Evolutionary conservation across 1,140 invertebrate genomes (phyloP), one percentile per base, ranked within the genome.

Genomic region (Ylistrum balloti): DNA sequence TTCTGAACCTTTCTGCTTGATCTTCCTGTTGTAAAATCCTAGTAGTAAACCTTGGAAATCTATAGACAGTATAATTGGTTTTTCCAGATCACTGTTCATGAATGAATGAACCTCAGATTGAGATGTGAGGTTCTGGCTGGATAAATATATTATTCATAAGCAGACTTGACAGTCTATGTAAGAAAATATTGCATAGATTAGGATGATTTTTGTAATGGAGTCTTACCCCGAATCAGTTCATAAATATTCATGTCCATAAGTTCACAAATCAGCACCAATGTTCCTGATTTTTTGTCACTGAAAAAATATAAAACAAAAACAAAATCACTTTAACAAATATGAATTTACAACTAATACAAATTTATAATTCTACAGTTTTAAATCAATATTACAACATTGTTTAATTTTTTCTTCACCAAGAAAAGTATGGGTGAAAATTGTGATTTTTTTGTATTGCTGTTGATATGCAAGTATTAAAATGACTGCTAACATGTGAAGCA

Each of bases 241-340:
- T 97, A 97, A 88, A 98, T 96, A 93, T 97, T 97, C 97, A 97
- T 97, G 92, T 97, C 97, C 97, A 97, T 97, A 33, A 97, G 93
- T 94, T 97, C 97, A 94, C 97, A 97, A 32, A 97, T 96, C 34
- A 97, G 95, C 10, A 97, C 97, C 56, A 97, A 96, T 91, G 96
- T 96, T 56, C 97, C 97, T 33, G 96, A 96, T 92, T 95, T 96
- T 88, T 93, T 97, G 93, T 96, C 96, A 93, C 94, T 96, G 95
- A 93, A 96, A 94, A 92, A n/a, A n/a, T n/a, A n/a, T n/a, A n/a
- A n/a, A n/a, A n/a, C n/a, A n/a, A n/a, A 28, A 92, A 94, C 93
- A 88, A 91, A 41, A 85, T 88, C 85, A 87, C 48, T 56, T 33
- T 90, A 38, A 88, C 56, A n/a, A n/a, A n/a, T n/a, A 33, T 35